Conservation (phyloP, 1,140 invertebrate species). For the Uloborus diversus region DNA sequence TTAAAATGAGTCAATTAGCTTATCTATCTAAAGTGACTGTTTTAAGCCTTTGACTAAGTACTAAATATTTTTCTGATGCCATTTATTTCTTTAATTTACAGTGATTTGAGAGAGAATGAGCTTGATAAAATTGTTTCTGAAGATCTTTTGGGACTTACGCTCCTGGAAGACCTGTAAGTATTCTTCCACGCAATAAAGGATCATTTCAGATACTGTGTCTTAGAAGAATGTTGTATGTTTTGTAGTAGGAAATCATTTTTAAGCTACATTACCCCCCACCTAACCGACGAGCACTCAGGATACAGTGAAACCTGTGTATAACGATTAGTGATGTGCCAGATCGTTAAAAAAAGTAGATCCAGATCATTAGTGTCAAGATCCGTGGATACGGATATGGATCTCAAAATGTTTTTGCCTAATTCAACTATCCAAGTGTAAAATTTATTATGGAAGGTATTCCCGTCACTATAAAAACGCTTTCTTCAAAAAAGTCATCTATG, state of each 20-base stretch:
- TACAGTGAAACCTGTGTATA: neutral
- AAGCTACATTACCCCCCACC: too few relatives aligned
- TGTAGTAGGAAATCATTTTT: neutral
- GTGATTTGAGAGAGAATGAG: slow-evolving; percentile 28
- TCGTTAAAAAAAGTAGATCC: neutral
- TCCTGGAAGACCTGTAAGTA: slow-evolving; percentile 21
- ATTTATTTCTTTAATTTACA: neutral
- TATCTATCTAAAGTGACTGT: too few relatives aligned
- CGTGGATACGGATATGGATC: too few relatives aligned
- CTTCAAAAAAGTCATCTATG: too few relatives aligned
- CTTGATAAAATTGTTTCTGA: slow-evolving; percentile 21
- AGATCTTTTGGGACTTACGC: neutral
- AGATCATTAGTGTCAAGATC: too few relatives aligned
- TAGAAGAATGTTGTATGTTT: neutral
- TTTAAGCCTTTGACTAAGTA: too few relatives aligned
- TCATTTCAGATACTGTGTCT: neutral
- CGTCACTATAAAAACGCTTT: too few relatives aligned
- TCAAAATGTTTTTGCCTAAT: too few relatives aligned
- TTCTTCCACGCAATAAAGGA: neutral
- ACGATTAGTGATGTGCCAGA: neutral
- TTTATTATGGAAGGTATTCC: too few relatives aligned
- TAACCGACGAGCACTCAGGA: too few relatives aligned
- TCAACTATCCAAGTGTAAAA: too few relatives aligned
- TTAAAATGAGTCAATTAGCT: neutral
- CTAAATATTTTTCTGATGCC: neutral